These are phyloP conservation scores for Cryptocephalus moraei DNA, from an alignment of 2,888 invertebrate species.

Conservation along the genomic window DNA sequence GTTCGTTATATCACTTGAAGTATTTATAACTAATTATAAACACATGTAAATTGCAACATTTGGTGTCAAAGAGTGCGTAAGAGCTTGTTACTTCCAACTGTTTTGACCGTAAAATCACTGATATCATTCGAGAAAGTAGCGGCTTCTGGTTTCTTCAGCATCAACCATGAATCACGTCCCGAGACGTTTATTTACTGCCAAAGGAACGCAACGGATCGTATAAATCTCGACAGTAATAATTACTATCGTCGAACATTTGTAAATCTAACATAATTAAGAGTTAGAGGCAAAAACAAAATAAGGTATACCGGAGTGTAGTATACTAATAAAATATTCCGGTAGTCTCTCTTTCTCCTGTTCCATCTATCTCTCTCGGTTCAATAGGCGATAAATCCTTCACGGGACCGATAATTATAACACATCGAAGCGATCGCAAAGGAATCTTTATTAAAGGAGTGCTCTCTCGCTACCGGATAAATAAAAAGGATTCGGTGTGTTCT, in stretches of 20 bases:
- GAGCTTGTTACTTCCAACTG: no score
- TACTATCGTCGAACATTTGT: conserved; percentile 1
- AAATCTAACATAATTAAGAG: conserved; percentile 1
- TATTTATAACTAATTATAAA: no score
- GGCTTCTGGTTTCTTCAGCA: no score
- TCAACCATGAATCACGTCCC: no score
- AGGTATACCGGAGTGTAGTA: conserved; percentile 11
- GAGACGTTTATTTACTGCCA: no score
- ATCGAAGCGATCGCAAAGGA: conserved; percentile 9
- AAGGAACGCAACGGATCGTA: no score
- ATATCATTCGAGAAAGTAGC: no score
- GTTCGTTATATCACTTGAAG: no score
- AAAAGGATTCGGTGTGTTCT: background rate
- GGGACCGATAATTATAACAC: conserved; percentile 19
- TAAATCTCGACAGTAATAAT: background rate
- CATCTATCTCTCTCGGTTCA: no score
- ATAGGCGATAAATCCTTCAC: background rate
- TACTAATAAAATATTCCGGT: conserved; percentile 24
- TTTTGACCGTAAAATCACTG: no score
- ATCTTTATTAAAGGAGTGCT: background rate
- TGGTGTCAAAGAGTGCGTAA: no score
- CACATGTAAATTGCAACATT: no score
- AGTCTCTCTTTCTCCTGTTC: conserved; percentile 19
- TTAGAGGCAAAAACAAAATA: background rate
- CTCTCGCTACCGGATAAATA: background rate